Evolutionary conservation across 2,888 invertebrate species (phyloP).

Genomic region (Kryphioiulus occultus): DNA sequence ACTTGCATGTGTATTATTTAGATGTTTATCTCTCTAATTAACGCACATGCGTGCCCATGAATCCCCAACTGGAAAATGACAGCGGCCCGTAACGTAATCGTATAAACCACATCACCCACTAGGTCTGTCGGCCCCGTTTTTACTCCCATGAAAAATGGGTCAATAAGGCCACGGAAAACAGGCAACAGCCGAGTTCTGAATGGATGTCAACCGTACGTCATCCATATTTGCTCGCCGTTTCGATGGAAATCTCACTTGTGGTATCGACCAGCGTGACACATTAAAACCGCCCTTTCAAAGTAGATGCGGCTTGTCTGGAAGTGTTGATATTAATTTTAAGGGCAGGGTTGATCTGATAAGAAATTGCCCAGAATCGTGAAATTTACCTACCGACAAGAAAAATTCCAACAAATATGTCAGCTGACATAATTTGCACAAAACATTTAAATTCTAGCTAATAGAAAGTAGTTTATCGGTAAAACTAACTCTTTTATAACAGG

Average conservation of each 20-base stretch:
- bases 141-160: neutral
- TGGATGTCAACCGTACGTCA: neutral
- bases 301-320: neutral
- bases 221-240: neutral
- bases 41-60: slow-evolving; percentile 3
- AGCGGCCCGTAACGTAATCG: neutral
- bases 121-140: neutral
- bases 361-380: neutral
- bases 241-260: neutral
- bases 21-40: slow-evolving; percentile 23
- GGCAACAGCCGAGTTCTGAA: neutral
- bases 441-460: no score
- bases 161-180: slow-evolving; percentile 21
- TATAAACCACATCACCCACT: neutral
- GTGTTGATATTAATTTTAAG: neutral
- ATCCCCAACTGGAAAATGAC: neutral
- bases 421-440: no score
- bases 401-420: no score
- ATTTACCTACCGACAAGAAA: neutral
- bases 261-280: neutral
- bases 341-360: neutral
- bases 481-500: no score
- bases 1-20: slow-evolving; percentile 14
- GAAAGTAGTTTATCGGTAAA: no score
- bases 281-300: neutral